Base-by-base conservation (phyloP, 2,113 vertebrate genomes). In the Tyto alba region DNA sequence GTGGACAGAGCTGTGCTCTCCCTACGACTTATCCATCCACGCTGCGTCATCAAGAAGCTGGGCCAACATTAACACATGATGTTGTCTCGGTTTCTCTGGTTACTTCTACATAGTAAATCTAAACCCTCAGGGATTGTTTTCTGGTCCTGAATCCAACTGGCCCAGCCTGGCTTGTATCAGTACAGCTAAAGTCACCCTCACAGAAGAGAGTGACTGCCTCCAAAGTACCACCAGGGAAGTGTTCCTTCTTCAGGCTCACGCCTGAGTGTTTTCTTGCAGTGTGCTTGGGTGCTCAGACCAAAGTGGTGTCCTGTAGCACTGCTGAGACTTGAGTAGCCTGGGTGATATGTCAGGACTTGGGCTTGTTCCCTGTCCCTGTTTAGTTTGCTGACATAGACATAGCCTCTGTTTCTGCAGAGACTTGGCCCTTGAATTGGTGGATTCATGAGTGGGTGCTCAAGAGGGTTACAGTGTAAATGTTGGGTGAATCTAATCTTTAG, bases 21-120 rank as follows among this genome's bases (percentile, higher is more conserved):
- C 21, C 47, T 29, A 1, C 38, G 78, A 32, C 56, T 94, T 47
- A 30, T 36, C 56, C 57, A 45, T 55, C 72, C 41, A 13, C 0
- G 0, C 40, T 43, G 30, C 0, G 0, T 34, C 56, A 85, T 2
- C 9, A 16, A 56, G 22, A 22, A 81, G 14, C 26, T 36, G 69
- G 76, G 87, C 93, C 95, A 97, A 64, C 53, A 57, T 68, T 87
- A 76, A 75, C 81, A 82, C 34, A 8, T 72, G 43, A 48, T 67
- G 56, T 83, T 0, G 9, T 95, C 74, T 75, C 19, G 1, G 36
- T 67, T 91, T 91, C 60, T 87, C 64, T 95, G 89, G 68, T 76
- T 81, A 22, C 56, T 74, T 84, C 29, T 63, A 1, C 16, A 8
- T 11, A 90, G 52, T 72, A 80, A 92, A 80, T 67, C 75, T 7